phyloP scores from a whole-genome alignment of 1,140 invertebrate genomes.

The Agrilus planipennis region DNA sequence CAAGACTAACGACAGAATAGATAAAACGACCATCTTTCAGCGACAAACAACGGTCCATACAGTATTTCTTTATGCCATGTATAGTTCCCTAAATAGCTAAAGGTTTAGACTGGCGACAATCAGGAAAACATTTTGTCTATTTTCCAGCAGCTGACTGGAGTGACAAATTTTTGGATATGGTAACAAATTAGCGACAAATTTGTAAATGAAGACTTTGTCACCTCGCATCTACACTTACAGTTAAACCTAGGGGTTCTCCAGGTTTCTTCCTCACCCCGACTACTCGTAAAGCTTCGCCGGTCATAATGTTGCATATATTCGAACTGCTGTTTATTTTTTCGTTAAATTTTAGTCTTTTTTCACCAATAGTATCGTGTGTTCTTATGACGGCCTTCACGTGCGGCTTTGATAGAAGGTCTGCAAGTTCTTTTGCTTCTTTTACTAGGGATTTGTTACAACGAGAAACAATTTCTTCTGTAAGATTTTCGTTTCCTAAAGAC shows the following conservation, averaged over 20 bases:
- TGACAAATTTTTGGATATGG: no score
- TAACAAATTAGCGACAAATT: neutral
- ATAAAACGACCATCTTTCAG: no score
- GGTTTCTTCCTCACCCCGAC: slow-evolving; percentile 79
- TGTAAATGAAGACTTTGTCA: neutral
- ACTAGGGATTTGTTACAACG: slow-evolving; percentile 33
- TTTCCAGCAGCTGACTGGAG: no score
- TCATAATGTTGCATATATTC: slow-evolving; percentile 43
- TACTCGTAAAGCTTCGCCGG: slow-evolving; percentile 64
- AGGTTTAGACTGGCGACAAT: no score
- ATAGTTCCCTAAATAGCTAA: no score
- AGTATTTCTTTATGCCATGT: no score
- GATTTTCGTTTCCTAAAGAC: slow-evolving; percentile 30
- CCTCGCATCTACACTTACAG: slow-evolving; percentile 34
- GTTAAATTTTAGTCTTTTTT: slow-evolving; percentile 19
- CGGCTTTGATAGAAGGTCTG: slow-evolving; percentile 34
- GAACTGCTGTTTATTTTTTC: slow-evolving; percentile 2
- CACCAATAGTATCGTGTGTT: slow-evolving; percentile 56
- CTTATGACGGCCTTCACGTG: slow-evolving; percentile 49
- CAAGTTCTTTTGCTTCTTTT: slow-evolving; percentile 38
- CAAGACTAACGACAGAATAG: no score
- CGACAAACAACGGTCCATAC: no score
- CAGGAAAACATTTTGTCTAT: no score
- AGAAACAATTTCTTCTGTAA: slow-evolving; percentile 31
- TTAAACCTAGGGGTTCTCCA: slow-evolving; percentile 78